A percentile compares a stretch with the other conserved stretches of the same genome.
These are phyloP conservation scores for Prunella fulvescens DNA, from an alignment of 2,113 vertebrate species.

Conservation along the genomic window DNA sequence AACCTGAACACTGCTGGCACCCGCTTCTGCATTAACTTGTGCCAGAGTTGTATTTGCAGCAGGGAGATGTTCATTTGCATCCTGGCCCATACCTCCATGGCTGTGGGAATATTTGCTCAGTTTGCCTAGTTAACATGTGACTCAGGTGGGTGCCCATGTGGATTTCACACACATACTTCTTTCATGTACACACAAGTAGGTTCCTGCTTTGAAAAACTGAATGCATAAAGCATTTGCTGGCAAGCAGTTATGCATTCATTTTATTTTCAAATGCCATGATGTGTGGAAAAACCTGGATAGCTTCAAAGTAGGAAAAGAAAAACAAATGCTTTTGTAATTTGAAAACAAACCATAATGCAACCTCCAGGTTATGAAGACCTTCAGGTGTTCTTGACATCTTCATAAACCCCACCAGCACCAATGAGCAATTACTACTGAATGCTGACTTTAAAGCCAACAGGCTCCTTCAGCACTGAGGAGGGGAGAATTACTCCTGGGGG, in stretches of 20 bases:
- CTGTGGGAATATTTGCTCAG: background rate
- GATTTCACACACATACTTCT: conserved; percentile 5
- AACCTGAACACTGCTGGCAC: background rate
- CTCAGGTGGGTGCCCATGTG: background rate
- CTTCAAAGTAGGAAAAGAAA: background rate
- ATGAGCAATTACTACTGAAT: background rate
- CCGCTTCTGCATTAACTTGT: background rate
- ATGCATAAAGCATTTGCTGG: background rate
- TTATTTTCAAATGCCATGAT: background rate
- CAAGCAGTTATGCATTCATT: background rate
- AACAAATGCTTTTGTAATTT: background rate
- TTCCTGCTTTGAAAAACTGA: background rate
- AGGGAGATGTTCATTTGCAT: background rate
- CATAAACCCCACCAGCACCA: background rate
- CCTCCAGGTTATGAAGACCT: background rate
- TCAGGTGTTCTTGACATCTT: background rate
- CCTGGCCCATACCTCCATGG: background rate
- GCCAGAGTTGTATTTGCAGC: background rate
- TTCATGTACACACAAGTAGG: conserved; percentile 31
- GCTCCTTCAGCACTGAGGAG: background rate
- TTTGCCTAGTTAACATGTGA: background rate
- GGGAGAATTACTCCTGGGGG: background rate
- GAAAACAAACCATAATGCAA: background rate
- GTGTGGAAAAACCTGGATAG: background rate
- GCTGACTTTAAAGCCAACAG: background rate